These are phyloP conservation scores for Gila orcuttii DNA, from an alignment of 2,113 vertebrate species.

Conservation along the genomic window DNA sequence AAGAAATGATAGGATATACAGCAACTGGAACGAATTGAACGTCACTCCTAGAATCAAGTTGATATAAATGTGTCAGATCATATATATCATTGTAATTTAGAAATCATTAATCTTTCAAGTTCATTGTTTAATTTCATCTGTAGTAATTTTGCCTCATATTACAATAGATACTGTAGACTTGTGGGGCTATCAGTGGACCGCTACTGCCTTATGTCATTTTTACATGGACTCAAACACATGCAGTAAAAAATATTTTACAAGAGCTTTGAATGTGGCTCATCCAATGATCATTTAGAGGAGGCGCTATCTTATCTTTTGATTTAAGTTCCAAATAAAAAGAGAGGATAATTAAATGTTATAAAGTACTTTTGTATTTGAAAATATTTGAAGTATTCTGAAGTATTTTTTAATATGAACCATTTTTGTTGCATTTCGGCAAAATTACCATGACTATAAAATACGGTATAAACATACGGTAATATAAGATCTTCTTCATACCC, in stretches of 20 bases:
- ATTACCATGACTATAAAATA: not conserved
- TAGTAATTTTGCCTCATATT: not conserved
- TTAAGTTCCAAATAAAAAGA: not conserved
- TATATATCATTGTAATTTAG: slow-evolving; percentile 1
- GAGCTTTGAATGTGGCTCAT: too few relatives aligned
- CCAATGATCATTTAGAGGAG: not conserved
- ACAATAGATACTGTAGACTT: not conserved
- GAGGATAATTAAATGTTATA: not conserved
- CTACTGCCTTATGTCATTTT: not conserved
- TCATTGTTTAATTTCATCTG: not conserved
- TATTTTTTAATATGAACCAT: not conserved
- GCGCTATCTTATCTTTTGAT: not conserved
- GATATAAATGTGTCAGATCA: not conserved
- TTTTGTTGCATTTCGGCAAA: not conserved
- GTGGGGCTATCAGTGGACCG: not conserved
- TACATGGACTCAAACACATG: not conserved
- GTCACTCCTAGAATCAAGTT: not conserved
- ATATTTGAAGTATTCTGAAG: not conserved
- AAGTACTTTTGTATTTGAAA: not conserved
- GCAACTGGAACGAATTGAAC: not conserved
- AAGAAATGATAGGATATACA: not conserved
- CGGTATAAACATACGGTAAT: not conserved
- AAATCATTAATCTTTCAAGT: not conserved
- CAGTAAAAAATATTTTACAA: too few relatives aligned
- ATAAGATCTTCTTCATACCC: too few relatives aligned